Percentiles rank a stretch among this genome's conserved stretches.
These are phyloP conservation scores for Upupa epops DNA, from an alignment of 2,113 vertebrate species.

Conservation along the genomic window DNA sequence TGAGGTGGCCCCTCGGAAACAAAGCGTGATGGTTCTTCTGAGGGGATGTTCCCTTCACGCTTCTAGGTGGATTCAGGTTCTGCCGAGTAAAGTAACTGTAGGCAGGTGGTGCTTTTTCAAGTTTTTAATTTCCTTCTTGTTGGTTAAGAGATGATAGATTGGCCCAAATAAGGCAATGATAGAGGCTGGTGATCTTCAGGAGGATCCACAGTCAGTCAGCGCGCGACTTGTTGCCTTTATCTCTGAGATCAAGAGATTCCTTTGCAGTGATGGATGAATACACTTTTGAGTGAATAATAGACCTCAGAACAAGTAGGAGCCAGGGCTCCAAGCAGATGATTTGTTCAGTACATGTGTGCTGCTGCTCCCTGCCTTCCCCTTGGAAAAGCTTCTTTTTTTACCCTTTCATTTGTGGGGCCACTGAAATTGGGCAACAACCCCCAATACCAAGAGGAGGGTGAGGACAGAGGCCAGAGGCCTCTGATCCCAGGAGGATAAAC, in stretches of 20 bases:
- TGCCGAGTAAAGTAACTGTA: not conserved
- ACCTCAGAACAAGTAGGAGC: conserved; percentile 58
- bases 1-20: not conserved
- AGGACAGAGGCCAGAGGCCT: not conserved
- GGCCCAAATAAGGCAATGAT: conserved; percentile 51
- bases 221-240: conserved; percentile 61
- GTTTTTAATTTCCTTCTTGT: not conserved
- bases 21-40: not conserved
- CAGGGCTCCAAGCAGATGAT: conserved; percentile 44
- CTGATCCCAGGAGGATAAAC: not conserved
- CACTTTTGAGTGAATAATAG: conserved; percentile 61
- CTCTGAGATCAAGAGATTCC: conserved; percentile 66
- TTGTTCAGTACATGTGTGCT: conserved; percentile 28
- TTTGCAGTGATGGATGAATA: conserved; percentile 62
- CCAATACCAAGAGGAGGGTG: rapidly evolving
- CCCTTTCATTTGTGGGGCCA: conserved; percentile 4
- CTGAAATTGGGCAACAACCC: not conserved
- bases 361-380: not conserved
- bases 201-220: conserved; percentile 44
- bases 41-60: not conserved
- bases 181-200: conserved; percentile 16
- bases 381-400: conserved; percentile 38
- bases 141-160: not conserved
- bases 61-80: not conserved
- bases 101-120: not conserved